Evolutionary conservation across 2,888 invertebrate species (phyloP), one percentile per base, ranked within the genome.

Genomic region (Lasioglossum zephyrum): DNA sequence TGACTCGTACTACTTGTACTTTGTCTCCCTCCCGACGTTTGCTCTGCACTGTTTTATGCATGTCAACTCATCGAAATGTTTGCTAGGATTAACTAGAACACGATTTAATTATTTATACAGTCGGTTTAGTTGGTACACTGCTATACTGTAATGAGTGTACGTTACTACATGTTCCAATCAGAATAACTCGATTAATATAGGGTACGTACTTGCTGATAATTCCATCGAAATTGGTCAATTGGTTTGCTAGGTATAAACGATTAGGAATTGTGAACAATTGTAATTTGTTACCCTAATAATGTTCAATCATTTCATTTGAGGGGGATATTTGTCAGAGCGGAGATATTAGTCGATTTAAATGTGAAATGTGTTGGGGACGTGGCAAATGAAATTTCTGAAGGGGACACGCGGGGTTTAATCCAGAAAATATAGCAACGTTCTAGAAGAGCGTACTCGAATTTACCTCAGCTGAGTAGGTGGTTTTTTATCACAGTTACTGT

Each of bases 401-500:
- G 16, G 13, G 5, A 18, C 44, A 26, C 41, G 22, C 36, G 6
- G 18, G 39, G 6, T 41, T 49, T 44, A 81, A 81, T 53, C 26
- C 26, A 44, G 9, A 44, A 18, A 8, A 26, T 31, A 31, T 22
- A 53, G 2, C 36, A 31, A 22, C 13, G 13, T 53, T 4, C 13
- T 69, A 31, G 13, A 44, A 53, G 44, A 57, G 18, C 57, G n/a
- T 70, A 70, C 79, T 66, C 49, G 75, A 75, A 79, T 82, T 60
- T 31, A 60, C 57, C 53, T 49, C 36, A n/a, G 13, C 16, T 63
- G 84, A 79, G 76, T 76, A 79, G 85, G n/a, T 84, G 49, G 69
- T 84, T 79, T 82, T 84, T 75, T 78, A 85, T 80, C 77, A 63
- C 49, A 22, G 81, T 49, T 74, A 63, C n/a, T 41, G 78, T 76